Percentiles rank a stretch among this genome's conserved stretches.
phyloP scores from a whole-genome alignment of 2,113 vertebrate genomes.

The Pelusios castaneus region DNA sequence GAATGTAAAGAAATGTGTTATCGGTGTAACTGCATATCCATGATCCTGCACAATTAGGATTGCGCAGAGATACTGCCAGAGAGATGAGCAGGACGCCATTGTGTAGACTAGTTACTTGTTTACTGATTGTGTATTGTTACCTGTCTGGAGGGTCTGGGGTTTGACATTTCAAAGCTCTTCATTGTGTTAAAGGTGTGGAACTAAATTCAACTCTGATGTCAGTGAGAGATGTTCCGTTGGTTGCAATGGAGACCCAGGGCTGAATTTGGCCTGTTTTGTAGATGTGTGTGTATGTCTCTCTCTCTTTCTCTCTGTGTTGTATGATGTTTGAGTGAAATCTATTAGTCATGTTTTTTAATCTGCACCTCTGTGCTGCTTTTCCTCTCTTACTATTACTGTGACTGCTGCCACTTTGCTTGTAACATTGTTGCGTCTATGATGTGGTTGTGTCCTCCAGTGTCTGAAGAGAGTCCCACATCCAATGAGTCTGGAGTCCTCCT shows the following conservation, averaged over 20 bases:
- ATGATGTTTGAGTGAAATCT: conserved; percentile 19
- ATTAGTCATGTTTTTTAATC: conserved; percentile 1
- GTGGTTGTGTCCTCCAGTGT: conserved; percentile 87
- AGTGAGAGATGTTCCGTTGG: not conserved
- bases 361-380: conserved; percentile 50
- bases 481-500: conserved; percentile 86
- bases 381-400: conserved; percentile 26
- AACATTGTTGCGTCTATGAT: conserved; percentile 80
- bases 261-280: conserved; percentile 10
- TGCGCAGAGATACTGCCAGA: rapidly evolving
- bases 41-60: not conserved
- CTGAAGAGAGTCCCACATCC: conserved; percentile 90
- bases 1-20: not conserved
- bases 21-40: not conserved
- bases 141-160: not conserved
- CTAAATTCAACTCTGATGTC: not conserved
- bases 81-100: not conserved
- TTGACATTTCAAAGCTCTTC: not conserved
- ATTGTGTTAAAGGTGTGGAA: conserved; percentile 20
- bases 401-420: conserved; percentile 67
- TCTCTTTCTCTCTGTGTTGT: not conserved
- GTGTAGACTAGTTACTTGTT: not conserved
- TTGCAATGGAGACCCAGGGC: not conserved
- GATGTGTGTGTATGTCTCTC: not conserved
- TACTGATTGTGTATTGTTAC: not conserved